Percentiles rank a stretch among this genome's conserved stretches.
phyloP scores from a whole-genome alignment of 53 echinoderm and acorn worm genomes.

The Temnopleurus reevesii region DNA sequence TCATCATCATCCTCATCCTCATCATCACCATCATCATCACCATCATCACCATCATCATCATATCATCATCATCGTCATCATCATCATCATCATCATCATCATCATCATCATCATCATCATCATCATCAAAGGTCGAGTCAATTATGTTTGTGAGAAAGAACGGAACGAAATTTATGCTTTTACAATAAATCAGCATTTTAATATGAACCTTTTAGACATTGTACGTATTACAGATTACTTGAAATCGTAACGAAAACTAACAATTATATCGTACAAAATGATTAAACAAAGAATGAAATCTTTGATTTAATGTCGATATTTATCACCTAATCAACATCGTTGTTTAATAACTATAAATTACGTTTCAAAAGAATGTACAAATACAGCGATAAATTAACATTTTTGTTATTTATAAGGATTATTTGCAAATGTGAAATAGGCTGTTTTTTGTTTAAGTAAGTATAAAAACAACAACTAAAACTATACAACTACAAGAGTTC shows the following conservation, averaged over 20 bases:
- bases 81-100: background rate
- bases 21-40: no score
- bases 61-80: background rate
- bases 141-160: no score
- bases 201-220: background rate
- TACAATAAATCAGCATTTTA: background rate
- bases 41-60: background rate
- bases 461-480: no score
- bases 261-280: background rate
- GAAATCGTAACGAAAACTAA: background rate
- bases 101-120: background rate
- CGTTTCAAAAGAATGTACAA: background rate
- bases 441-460: no score
- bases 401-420: no score
- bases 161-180: no score
- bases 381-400: no score
- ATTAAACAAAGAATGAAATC: background rate
- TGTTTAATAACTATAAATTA: slow-evolving; percentile 3
- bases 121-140: background rate
- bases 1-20: background rate
- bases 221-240: no score
- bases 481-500: no score
- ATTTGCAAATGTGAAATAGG: background rate
- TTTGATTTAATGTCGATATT: background rate
- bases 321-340: background rate